Base-by-base conservation (phyloP, 2,113 vertebrate species). In the Anseranas semipalmata region DNA sequence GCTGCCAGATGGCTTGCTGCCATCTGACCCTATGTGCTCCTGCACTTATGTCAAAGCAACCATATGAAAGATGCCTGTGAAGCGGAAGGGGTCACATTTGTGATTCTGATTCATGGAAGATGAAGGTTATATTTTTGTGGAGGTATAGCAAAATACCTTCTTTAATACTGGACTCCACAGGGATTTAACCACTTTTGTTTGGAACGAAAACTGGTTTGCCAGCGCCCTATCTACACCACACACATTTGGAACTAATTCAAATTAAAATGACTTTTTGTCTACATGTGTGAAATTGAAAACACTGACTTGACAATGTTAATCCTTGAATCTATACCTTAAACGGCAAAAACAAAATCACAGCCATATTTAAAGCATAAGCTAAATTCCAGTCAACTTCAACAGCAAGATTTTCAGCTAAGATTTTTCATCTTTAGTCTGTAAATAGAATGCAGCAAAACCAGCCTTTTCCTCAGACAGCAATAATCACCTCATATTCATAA, bases 51-150 rank as follows among this genome's bases (percentile, higher is more conserved):
- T 30, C 48, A 63, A 63, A 70, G 25, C 18, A 84, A 55, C 15
- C 7, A 5, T 8, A 55, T 10, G 32, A 8, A 15, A 56, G 12
- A 48, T 2, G 1, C 22, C 52, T 1, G 1, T 15, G 21, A 75
- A 46, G 20, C 37, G 43, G 11, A 21, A 55, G 18, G 14, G 63
- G 53, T 55, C 17, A 45, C 1, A 1, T 56, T 46, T 71, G 30
- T 37, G 22, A 73, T 63, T 85, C 62, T 41, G 28, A 62, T 77
- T 59, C 20, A 39, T 6, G 19, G 25, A 84, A 22, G 14, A 79
- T 30, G 15, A 43, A 85, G 4, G 10, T 28, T 48, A 14, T 48
- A 10, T 45, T 87, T 85, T 53, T 65, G 14, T 25, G 48, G 37
- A 45, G 22, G 12, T 60, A 65, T 65, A 60, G 45, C 18, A 59